Evolutionary conservation across 2,113 vertebrate genomes (phyloP).

Genomic region (Tyrannus savana): DNA sequence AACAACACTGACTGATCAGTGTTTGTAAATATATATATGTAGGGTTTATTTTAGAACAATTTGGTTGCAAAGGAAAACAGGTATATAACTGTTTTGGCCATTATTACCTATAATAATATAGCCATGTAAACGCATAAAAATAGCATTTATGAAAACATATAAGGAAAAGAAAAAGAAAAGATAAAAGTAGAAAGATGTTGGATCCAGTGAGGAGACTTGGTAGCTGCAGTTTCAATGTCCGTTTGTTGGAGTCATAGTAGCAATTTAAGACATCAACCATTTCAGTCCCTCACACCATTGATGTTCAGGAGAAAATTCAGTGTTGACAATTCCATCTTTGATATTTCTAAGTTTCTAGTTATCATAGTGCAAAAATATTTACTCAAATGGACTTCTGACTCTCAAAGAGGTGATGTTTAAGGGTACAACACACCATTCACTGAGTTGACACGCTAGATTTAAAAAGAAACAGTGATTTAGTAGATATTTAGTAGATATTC

Average conservation of each 20-base stretch:
- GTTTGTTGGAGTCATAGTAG: background rate
- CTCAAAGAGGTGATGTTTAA: background rate
- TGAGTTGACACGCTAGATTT: background rate
- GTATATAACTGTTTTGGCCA: background rate
- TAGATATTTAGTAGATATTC: background rate
- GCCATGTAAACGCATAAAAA: background rate
- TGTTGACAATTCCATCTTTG: background rate
- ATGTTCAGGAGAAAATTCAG: background rate
- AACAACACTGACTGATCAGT: background rate
- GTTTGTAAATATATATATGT: background rate
- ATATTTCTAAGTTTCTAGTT: background rate
- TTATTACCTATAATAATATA: background rate
- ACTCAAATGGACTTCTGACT: background rate
- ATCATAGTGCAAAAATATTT: background rate
- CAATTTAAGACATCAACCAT: background rate
- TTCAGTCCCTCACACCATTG: background rate
- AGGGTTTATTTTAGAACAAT: background rate
- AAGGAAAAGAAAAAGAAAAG: background rate
- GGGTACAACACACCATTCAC: background rate
- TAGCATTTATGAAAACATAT: background rate
- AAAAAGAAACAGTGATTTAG: background rate
- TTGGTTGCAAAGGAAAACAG: background rate
- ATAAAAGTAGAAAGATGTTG: accelerated
- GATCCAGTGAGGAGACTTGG: background rate
- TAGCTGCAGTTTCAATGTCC: background rate